These are phyloP conservation scores for Ectobius pallidus DNA, from an alignment of 2,888 invertebrate genomes.

Conservation along the genomic window DNA sequence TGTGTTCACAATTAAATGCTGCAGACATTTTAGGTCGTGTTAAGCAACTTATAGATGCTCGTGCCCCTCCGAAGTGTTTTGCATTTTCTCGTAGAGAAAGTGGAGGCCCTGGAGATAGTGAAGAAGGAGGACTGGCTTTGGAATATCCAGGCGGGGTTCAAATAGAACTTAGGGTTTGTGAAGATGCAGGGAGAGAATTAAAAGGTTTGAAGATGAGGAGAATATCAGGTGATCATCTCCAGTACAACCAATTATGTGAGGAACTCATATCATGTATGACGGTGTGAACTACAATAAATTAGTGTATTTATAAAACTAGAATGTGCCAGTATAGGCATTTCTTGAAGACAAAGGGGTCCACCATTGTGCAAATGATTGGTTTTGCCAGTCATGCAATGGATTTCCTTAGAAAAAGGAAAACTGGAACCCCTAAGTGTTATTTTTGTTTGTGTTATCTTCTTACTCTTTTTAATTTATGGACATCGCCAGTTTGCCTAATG, in stretches of 20 bases:
- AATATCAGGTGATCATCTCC: conserved; percentile 86
- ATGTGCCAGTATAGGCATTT: too few relatives aligned
- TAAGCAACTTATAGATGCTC: conserved; percentile 78
- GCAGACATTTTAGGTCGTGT: conserved; percentile 80
- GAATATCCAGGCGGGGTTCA: conserved; percentile 85
- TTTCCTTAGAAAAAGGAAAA: too few relatives aligned
- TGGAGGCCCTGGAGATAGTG: conserved; percentile 44
- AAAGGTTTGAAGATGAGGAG: conserved; percentile 85
- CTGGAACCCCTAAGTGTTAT: too few relatives aligned
- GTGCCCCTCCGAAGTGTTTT: conserved; percentile 74
- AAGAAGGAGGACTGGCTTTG: conserved; percentile 63
- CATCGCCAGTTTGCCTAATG: too few relatives aligned
- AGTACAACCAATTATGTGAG: conserved; percentile 86
- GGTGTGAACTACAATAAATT: conserved; percentile 65
- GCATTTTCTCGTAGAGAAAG: conserved; percentile 56
- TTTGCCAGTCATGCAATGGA: too few relatives aligned
- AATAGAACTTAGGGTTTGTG: conserved; percentile 81
- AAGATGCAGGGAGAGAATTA: conserved; percentile 65
- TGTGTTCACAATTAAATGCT: conserved; percentile 79
- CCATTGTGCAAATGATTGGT: too few relatives aligned
- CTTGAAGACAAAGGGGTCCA: too few relatives aligned
- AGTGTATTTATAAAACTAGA: too few relatives aligned
- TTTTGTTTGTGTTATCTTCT: too few relatives aligned
- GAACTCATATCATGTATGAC: conserved; percentile 87
- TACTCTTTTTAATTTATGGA: too few relatives aligned